phyloP scores from a whole-genome alignment of 2,797 vertebrate genomes.

The Rhinoraja longicauda region DNA sequence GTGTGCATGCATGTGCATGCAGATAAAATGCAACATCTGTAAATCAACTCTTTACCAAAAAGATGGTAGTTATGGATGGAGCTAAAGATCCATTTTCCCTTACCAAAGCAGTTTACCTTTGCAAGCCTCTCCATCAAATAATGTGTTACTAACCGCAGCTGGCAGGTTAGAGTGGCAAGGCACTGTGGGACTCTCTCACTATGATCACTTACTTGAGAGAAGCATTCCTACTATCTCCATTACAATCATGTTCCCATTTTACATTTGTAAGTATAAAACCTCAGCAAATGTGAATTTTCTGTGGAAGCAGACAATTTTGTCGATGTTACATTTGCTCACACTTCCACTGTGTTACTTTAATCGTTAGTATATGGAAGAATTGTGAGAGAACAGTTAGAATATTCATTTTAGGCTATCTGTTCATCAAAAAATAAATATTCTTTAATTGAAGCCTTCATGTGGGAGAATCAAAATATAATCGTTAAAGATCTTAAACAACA shows the following conservation, averaged over 20 bases:
- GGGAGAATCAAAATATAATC: background rate
- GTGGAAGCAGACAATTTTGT: background rate
- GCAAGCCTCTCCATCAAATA: slow-evolving; percentile 18
- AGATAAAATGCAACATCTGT: background rate
- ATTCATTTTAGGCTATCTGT: background rate
- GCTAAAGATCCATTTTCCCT: background rate
- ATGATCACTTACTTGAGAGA: slow-evolving; percentile 17
- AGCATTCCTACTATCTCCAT: background rate
- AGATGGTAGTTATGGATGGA: background rate
- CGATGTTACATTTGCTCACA: background rate
- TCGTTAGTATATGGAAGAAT: too few relatives aligned
- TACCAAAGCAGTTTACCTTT: slow-evolving; percentile 13
- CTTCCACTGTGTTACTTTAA: background rate
- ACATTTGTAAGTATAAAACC: background rate
- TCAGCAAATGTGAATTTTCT: background rate
- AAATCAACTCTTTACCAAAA: background rate
- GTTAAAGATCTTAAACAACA: background rate
- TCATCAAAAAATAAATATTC: slow-evolving; percentile 6
- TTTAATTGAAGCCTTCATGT: background rate
- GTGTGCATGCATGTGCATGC: background rate
- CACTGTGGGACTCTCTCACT: background rate
- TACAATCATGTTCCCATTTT: background rate
- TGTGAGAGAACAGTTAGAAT: background rate
- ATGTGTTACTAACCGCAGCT: background rate
- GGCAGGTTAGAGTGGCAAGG: slow-evolving; percentile 10